Percentiles rank a stretch among this genome's conserved stretches.
These are phyloP conservation scores for Coremacera marginata DNA, from an alignment of 2,888 invertebrate species.

Conservation along the genomic window DNA sequence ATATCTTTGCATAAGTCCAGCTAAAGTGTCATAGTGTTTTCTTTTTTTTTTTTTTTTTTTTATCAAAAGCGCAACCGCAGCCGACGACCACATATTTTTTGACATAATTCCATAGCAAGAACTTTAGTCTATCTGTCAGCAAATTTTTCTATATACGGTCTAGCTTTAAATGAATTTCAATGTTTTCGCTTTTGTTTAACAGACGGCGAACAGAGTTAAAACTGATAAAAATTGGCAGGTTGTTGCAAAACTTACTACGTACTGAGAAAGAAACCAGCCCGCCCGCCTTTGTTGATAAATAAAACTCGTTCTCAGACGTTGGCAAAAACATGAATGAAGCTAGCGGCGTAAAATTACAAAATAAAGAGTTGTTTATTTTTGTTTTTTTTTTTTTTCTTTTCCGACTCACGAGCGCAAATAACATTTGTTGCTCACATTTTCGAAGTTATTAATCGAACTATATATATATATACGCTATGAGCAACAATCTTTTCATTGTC, in stretches of 20 bases:
- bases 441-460: neutral
- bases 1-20: neutral
- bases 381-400: neutral
- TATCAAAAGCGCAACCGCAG: neutral
- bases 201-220: neutral
- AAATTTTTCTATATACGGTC: neutral
- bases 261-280: conserved; percentile 17
- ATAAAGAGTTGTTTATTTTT: too few relatives aligned
- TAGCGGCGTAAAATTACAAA: too few relatives aligned
- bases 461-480: neutral
- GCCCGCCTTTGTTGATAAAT: conserved; percentile 32
- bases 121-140: neutral
- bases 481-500: conserved; percentile 12
- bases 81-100: neutral
- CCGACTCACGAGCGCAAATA: neutral
- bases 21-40: neutral
- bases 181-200: conserved; percentile 29
- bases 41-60: neutral
- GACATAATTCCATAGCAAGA: neutral
- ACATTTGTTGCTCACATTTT: conserved; percentile 7
- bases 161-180: conserved; percentile 14
- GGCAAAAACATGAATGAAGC: neutral
- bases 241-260: conserved; percentile 7
- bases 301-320: conserved; percentile 7
- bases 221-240: neutral